Evolutionary conservation across 2,113 vertebrate genomes (phyloP).

Genomic region (Glareola pratincola): DNA sequence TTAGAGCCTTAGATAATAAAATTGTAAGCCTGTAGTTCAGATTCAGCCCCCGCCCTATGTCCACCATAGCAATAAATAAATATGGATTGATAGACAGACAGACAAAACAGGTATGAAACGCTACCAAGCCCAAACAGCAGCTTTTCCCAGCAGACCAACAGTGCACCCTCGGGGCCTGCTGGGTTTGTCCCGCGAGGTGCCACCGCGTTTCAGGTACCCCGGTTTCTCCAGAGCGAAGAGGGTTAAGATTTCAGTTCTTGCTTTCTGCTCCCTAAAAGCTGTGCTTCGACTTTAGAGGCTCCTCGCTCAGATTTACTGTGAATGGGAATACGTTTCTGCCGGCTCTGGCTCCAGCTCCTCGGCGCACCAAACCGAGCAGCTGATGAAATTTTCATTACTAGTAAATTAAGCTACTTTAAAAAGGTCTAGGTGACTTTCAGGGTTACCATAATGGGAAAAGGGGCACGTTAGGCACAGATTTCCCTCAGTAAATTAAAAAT

Average conservation of each 20-base stretch:
- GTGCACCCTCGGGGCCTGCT: fast-evolving
- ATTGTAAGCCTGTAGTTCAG: background rate
- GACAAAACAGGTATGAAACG: background rate
- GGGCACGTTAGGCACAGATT: background rate
- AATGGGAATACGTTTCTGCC: background rate
- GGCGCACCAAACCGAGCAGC: background rate
- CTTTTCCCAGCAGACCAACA: background rate
- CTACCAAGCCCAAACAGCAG: background rate
- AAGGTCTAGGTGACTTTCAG: background rate
- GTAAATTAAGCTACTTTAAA: background rate
- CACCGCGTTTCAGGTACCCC: background rate
- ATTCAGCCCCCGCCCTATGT: background rate
- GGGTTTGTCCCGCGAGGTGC: background rate
- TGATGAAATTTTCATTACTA: background rate
- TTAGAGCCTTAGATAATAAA: background rate
- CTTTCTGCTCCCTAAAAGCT: background rate
- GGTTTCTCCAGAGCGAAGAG: background rate
- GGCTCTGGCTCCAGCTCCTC: background rate
- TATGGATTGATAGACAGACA: background rate
- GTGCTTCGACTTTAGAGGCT: background rate
- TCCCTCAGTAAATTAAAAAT: background rate
- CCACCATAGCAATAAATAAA: background rate
- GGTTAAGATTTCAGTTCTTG: background rate
- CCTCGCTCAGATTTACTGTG: background rate
- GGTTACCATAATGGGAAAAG: background rate